Base-by-base conservation (phyloP, 2,888 invertebrate genomes). In the Chloromyia formosa region DNA sequence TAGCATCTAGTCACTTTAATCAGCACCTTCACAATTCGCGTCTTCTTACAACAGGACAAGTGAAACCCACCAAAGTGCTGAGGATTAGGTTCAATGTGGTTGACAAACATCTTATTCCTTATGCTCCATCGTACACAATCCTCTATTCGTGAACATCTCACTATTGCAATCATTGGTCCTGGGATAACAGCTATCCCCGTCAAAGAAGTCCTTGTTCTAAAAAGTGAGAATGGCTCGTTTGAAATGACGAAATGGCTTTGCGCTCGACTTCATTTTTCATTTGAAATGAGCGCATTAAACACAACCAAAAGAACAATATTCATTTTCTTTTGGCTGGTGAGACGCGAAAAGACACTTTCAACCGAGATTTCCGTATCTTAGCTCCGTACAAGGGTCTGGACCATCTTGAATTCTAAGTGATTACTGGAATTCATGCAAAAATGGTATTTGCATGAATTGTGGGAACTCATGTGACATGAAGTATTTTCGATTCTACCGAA, bases 201-300 rank as follows among this genome's bases (percentile, higher is more conserved):
- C 27, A 35, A 35, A 4, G 27, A 35, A n/a, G 35, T 54, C 23
- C 45, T 54, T 69, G 68, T 54, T 40, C 42, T 56, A 27, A 40
- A 45, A 71, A 56, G 42, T 56, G 18, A n/a, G 40, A 35, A 12
- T n/a, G 16, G 9, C 40, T 35, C 16, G 56, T 40, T 71, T 76
- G 73, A 74, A 69, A 76, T 69, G 71, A 40, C 76, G 71, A 75
- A 75, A 73, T 60, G 75, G 74, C 74, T 54, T 68, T 74, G 61
- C 74, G 76, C 74, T 76, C 73, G 74, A 74, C 74, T 76, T 71
- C 74, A 74, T 64, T 76, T 71, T 58, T 76, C 76, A 76, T 76
- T 76, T 76, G 23, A 53, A 56, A 56, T 66, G 66, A 66, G 20
- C 23, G 49, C 45, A 45, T 22, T 66, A 66, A 66, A 9, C 20